Conservation (phyloP, 2,888 invertebrate genomes). For the Leptogaster cylindrica region DNA sequence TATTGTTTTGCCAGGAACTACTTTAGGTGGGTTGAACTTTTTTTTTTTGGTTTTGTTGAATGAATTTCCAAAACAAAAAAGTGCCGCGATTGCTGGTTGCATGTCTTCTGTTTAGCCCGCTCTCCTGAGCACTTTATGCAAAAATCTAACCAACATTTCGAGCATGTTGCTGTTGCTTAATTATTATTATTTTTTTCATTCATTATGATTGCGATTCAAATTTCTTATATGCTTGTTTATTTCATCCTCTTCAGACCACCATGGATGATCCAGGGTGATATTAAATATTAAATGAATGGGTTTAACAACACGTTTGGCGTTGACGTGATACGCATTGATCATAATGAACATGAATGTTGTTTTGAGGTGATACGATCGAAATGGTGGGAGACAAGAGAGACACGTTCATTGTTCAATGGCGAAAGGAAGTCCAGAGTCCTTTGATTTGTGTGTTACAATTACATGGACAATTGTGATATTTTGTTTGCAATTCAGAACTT, state of each 20-base stretch:
- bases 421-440: constrained; percentile 42
- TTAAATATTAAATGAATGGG: constrained; percentile 6
- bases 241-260: constrained; percentile 18
- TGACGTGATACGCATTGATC: constrained; percentile 13
- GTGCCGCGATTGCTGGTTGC: constrained; percentile 8
- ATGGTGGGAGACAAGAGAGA: background rate
- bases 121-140: background rate
- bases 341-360: no score
- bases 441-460: constrained; percentile 37
- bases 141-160: constrained; percentile 1
- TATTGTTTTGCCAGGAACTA: constrained; percentile 30
- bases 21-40: no score
- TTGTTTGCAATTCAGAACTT: background rate
- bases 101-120: background rate
- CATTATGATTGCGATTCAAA: constrained; percentile 18
- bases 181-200: no score
- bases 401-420: constrained; percentile 28
- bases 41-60: no score
- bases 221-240: constrained; percentile 34
- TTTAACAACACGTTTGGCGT: constrained; percentile 17
- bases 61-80: constrained; percentile 25
- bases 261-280: constrained; percentile 11
- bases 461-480: background rate
- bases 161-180: background rate
- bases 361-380: constrained; percentile 8